Percentiles rank a stretch among this genome's conserved stretches.
phyloP scores from a whole-genome alignment of 2,113 vertebrate genomes.

The Bombycilla garrulus region DNA sequence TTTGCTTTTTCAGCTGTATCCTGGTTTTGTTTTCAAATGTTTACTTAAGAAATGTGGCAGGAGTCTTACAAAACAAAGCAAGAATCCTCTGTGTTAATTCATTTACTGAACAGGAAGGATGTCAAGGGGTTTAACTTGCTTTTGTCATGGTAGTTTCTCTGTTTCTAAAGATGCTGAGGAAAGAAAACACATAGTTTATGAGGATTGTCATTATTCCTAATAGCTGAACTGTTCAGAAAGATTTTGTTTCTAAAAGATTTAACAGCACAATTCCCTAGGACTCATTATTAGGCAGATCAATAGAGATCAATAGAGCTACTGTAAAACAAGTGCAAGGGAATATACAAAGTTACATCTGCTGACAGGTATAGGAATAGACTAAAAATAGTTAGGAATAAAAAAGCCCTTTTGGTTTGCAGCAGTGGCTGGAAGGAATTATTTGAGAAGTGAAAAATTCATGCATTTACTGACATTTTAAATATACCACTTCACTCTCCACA shows the following conservation, averaged over 20 bases:
- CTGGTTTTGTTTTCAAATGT: neutral
- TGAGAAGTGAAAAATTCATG: neutral
- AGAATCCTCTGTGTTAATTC: neutral
- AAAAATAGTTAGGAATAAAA: neutral
- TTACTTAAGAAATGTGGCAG: neutral
- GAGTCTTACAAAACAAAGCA: neutral
- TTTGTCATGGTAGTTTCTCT: neutral
- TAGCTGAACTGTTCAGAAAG: conserved; percentile 34
- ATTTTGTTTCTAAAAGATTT: conserved; percentile 42
- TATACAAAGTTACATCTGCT: neutral
- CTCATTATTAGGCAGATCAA: conserved; percentile 43
- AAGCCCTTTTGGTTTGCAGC: neutral
- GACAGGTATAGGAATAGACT: neutral
- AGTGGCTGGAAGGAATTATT: neutral
- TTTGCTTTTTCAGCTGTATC: neutral
- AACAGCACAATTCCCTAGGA: neutral
- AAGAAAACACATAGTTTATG: neutral
- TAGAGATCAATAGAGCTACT: conserved; percentile 27
- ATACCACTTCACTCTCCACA: neutral
- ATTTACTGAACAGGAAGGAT: neutral
- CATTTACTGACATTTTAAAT: neutral
- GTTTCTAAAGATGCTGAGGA: conserved; percentile 17
- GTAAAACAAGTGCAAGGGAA: conserved; percentile 30
- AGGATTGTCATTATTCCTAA: conserved; percentile 8
- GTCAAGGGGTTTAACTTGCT: neutral